Conservation (phyloP, 2,113 vertebrate genomes). For the Phocoena phocoena region DNA sequence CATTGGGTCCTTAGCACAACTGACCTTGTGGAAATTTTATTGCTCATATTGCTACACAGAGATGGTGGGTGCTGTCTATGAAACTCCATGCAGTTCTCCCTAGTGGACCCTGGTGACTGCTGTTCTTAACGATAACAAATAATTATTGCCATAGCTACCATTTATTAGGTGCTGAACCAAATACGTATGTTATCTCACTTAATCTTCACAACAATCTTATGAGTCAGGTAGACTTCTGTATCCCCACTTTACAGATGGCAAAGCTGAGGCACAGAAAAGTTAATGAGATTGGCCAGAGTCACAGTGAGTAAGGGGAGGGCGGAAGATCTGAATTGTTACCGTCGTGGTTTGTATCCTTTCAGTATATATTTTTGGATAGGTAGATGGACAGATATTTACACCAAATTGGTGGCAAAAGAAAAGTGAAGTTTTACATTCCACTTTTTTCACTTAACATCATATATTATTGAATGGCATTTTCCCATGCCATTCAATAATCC, state of each 20-base stretch:
- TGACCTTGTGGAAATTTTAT: not conserved
- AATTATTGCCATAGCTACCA: not conserved
- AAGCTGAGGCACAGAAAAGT: not conserved
- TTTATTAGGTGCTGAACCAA: not conserved
- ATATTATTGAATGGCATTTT: not conserved
- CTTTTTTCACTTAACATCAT: not conserved
- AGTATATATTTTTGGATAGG: not conserved
- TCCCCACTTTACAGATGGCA: not conserved
- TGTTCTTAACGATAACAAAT: not conserved
- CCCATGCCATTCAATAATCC: not conserved
- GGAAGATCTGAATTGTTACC: not conserved
- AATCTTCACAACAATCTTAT: not conserved
- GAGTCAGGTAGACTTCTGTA: not conserved
- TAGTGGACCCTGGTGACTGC: not conserved
- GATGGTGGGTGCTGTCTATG: fast-evolving
- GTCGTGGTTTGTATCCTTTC: not conserved
- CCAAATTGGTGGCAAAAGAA: not conserved
- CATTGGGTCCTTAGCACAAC: not conserved
- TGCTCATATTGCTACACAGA: not conserved
- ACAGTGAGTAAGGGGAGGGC: not conserved
- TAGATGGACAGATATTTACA: not conserved
- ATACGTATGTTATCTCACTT: not conserved
- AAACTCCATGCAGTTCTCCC: not conserved
- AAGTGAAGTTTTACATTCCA: not conserved
- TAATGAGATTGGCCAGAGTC: not conserved